These are phyloP conservation scores for Cydia strobilella DNA, from an alignment of 1,140 invertebrate species.

Conservation along the genomic window DNA sequence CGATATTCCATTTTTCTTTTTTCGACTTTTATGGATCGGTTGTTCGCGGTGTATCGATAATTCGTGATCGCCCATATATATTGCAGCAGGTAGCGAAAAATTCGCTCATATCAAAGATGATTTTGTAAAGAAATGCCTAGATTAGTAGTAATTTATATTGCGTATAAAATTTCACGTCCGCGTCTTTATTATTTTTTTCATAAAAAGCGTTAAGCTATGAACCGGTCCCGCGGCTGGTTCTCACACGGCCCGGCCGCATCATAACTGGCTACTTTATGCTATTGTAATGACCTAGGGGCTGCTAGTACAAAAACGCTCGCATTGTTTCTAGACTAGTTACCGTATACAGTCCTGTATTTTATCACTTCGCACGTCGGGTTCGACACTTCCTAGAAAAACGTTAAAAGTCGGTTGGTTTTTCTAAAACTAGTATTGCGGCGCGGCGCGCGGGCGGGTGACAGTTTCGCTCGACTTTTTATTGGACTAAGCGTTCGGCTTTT, in stretches of 20 bases:
- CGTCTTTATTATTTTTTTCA: constrained; percentile 60
- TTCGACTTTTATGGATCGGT: constrained; percentile 74
- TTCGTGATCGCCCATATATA: constrained; percentile 67
- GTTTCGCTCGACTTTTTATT: constrained; percentile 40
- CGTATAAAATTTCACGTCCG: constrained; percentile 20
- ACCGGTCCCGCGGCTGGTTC: constrained; percentile 62
- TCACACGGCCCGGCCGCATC: constrained; percentile 59
- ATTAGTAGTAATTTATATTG: constrained; percentile 13
- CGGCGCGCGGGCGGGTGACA: constrained; percentile 12
- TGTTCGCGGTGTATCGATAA: constrained; percentile 73
- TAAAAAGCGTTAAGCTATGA: constrained; percentile 63
- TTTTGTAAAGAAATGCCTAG: constrained; percentile 13
- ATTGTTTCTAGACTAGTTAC: constrained; percentile 68
- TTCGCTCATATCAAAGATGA: constrained; percentile 17
- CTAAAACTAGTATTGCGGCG: constrained; percentile 26
- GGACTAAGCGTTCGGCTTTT: not conserved
- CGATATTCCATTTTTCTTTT: constrained; percentile 74
- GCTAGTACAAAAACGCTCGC: constrained; percentile 69
- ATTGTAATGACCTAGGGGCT: constrained; percentile 74
- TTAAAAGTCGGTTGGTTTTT: constrained; percentile 42
- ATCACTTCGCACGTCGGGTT: constrained; percentile 60
- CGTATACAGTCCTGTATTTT: constrained; percentile 64
- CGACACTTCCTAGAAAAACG: constrained; percentile 54
- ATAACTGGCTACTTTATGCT: constrained; percentile 76
- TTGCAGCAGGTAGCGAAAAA: constrained; percentile 42